Evolutionary conservation across 2,113 vertebrate genomes (phyloP), one percentile per base, ranked within the genome.

Genomic region (Ailuropoda melanoleuca): DNA sequence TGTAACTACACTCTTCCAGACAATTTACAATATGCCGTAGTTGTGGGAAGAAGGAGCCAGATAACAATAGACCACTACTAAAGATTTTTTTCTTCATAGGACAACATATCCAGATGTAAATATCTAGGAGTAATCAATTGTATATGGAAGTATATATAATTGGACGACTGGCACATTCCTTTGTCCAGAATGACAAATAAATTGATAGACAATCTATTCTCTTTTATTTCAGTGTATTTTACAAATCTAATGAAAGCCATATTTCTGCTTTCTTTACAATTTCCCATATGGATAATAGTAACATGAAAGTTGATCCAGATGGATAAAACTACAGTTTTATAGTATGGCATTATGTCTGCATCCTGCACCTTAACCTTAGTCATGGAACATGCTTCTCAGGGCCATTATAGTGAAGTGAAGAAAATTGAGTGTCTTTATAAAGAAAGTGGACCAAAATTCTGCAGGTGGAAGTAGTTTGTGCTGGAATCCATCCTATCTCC

Each of bases 101-200:
- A 37, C 37, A 84, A 46, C 4, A 62, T 64, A 93, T 74, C 37
- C 72, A 91, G 64, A 95, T 72, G 53, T 80, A 97, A 97, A 70
- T 91, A 88, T 86, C 48, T 58, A 60, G 17, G 53, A 82, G 10
- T 13, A 66, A 75, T 94, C 64, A 75, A 66, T 83, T 95, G 8
- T 80, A 53, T 83, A 55, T 34, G 21, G 34, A 95, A 94, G 74
- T 87, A 39, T 64, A 58, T 74, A 34, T 80, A 75, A 46, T 56
- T 66, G 37, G 24, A 93, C 94, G 66, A 94, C 80, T 96, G 93
- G 21, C 85, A 96, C 53, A 94, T 95, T 97, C 85, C 43, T 97
- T 93, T 96, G 70, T 55, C 15, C 58, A 93, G 58, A 89, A 93
- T 92, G 91, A 90, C 93, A 93, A 97, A 93, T 62, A 92, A 75